Conservation (phyloP, 2,888 invertebrate species). For the Nymphalis urticae region DNA sequence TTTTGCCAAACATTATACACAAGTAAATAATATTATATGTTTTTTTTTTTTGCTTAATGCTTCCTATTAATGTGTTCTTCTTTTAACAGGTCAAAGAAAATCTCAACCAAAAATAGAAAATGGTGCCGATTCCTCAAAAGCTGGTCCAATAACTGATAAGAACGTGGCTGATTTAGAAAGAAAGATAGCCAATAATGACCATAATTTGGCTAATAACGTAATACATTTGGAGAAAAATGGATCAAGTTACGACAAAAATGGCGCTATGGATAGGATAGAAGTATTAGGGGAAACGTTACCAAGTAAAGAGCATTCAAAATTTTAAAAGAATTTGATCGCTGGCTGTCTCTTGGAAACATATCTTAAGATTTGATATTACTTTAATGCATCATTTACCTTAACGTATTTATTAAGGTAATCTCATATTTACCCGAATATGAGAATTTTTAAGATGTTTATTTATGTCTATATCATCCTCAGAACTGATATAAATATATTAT, state of each 20-base stretch:
- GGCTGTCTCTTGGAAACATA: too few relatives aligned
- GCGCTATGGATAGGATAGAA: background rate
- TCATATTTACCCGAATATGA: background rate
- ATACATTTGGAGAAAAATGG: conserved; percentile 12
- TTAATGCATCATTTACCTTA: too few relatives aligned
- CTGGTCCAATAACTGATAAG: conserved; percentile 8
- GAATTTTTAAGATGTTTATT: background rate
- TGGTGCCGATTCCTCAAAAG: background rate
- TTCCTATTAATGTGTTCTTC: too few relatives aligned
- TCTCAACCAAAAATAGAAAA: background rate
- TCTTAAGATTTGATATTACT: too few relatives aligned
- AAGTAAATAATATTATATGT: too few relatives aligned
- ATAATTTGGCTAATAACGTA: background rate
- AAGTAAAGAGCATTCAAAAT: conserved; percentile 4
- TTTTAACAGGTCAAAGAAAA: background rate
- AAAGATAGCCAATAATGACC: conserved; percentile 12
- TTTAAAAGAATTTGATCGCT: background rate
- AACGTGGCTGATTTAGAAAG: conserved; percentile 12
- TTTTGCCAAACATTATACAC: too few relatives aligned
- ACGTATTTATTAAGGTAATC: too few relatives aligned
- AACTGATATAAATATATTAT: background rate
- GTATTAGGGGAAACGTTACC: background rate
- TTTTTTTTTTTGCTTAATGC: too few relatives aligned
- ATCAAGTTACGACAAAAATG: background rate
- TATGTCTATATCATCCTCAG: background rate